Base-by-base conservation (phyloP, 2,113 vertebrate species). In the Vidua chalybeata region DNA sequence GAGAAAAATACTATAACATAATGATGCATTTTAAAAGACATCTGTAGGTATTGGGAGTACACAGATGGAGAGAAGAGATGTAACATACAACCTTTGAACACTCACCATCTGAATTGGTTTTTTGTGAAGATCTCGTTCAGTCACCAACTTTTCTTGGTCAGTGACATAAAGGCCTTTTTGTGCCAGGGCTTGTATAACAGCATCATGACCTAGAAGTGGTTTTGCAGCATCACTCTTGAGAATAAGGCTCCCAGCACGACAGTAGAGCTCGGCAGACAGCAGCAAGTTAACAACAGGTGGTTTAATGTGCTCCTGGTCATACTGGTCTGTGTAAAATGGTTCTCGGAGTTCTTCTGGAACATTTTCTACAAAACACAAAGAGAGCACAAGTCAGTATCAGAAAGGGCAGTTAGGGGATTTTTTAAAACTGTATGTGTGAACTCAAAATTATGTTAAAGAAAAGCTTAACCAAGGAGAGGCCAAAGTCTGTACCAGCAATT, bases 301-400 rank as follows among this genome's bases (percentile, higher is more conserved):
- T 92, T 99, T 99, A 91, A 99, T 98, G 96, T 99, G 99, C 96
- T 99, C 99, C 95, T 99, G 99, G 68, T 99, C 99, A 79, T 99
- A 99, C 97, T 99, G 99, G 97, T 99, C 99, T 13, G 98, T 99
- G 97, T 99, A 99, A 97, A 99, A 99, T 0, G 99, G 99, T 48
- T 99, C 99, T 93, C 97, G 98, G 21, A 99, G 93, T 54, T 99
- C 99, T 93, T 98, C 98, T 24, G 99, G 99, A 96, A 99, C 97
- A 66, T 98, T 99, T 97, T 99, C 99, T 99, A 96, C 20, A 90
- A 63, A 89, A 66, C 82, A 37, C 89, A 15, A 39, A 68, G 31
- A 20, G 23, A 31, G 1, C 18, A 66, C 39, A 46, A 35, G 20
- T 68, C n/a, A 68, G 7, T 31, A 45, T 30, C 27, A 94, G 39